Percentiles rank a stretch among this genome's conserved stretches.
These are phyloP conservation scores for Steinernema khuongi DNA, from an alignment of 1,140 invertebrate genomes.

Conservation along the genomic window DNA sequence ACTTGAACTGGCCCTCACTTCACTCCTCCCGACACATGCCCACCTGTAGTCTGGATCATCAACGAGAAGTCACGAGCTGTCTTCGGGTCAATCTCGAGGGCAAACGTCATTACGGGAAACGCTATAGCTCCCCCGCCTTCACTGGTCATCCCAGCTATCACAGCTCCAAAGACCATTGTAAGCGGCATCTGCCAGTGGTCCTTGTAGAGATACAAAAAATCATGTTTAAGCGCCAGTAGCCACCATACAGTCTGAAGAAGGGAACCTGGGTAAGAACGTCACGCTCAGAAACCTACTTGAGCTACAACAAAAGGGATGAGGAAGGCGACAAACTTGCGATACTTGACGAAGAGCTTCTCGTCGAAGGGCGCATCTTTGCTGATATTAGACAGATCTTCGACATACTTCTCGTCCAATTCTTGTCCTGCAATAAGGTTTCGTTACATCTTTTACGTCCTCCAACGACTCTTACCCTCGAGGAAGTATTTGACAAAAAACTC, in stretches of 20 bases:
- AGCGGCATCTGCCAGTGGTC: constrained; percentile 33
- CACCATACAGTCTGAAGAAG: constrained; percentile 24
- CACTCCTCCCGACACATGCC: no score
- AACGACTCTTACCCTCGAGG: constrained; percentile 34
- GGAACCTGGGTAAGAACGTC: background rate
- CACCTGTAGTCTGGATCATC: constrained; percentile 52
- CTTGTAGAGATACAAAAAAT: constrained; percentile 23
- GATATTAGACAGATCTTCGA: constrained; percentile 25
- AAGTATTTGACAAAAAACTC: constrained; percentile 42
- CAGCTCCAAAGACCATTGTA: constrained; percentile 28
- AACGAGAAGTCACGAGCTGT: constrained; percentile 52
- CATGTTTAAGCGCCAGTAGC: constrained; percentile 9
- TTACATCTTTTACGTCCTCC: background rate
- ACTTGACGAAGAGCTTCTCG: constrained; percentile 38
- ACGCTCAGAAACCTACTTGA: constrained; percentile 31
- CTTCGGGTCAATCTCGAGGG: constrained; percentile 42
- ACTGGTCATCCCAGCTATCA: constrained; percentile 25
- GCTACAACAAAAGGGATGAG: constrained; percentile 46
- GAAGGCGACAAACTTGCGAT: constrained; percentile 41
- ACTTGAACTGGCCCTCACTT: no score
- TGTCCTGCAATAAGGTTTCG: constrained; percentile 31
- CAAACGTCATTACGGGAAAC: constrained; percentile 56
- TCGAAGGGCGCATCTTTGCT: constrained; percentile 35
- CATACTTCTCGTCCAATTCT: constrained; percentile 35
- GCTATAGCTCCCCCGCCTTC: constrained; percentile 49